Evolutionary conservation across 2,797 vertebrate species (phyloP).

Genomic region (Myotis findleyi): DNA sequence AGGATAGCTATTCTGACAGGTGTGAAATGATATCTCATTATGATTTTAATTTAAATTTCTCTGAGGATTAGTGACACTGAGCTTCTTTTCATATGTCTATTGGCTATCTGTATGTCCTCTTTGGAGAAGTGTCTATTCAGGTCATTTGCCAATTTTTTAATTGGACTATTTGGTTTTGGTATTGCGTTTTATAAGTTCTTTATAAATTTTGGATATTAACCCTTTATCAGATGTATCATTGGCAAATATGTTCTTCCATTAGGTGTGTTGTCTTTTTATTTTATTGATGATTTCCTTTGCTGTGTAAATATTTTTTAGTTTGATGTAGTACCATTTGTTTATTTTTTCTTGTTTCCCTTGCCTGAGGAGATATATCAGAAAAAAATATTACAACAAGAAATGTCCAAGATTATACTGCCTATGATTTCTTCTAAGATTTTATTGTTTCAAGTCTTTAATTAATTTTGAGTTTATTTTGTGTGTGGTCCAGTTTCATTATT

Average conservation of each 20-base stretch:
- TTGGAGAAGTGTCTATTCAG: background rate
- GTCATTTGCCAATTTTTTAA: background rate
- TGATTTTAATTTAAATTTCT: background rate
- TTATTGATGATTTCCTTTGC: background rate
- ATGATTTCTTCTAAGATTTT: background rate
- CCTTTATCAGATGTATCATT: background rate
- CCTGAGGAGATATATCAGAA: background rate
- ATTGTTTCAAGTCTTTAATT: background rate
- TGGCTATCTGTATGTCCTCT: background rate
- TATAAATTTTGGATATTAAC: background rate
- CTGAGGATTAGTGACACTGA: background rate
- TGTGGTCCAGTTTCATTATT: background rate
- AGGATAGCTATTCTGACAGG: background rate
- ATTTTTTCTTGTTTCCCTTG: background rate
- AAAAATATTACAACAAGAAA: background rate
- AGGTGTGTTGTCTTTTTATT: background rate
- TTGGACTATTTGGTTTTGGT: background rate
- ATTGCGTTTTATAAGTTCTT: background rate
- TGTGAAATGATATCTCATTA: background rate
- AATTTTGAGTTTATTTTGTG: background rate
- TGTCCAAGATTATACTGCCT: background rate
- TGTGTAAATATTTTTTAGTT: background rate
- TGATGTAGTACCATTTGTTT: background rate
- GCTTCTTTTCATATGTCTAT: background rate
- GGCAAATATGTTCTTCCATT: background rate